These are phyloP conservation scores for Diarsia brunnea DNA, from an alignment of 2,888 invertebrate species.

Conservation along the genomic window DNA sequence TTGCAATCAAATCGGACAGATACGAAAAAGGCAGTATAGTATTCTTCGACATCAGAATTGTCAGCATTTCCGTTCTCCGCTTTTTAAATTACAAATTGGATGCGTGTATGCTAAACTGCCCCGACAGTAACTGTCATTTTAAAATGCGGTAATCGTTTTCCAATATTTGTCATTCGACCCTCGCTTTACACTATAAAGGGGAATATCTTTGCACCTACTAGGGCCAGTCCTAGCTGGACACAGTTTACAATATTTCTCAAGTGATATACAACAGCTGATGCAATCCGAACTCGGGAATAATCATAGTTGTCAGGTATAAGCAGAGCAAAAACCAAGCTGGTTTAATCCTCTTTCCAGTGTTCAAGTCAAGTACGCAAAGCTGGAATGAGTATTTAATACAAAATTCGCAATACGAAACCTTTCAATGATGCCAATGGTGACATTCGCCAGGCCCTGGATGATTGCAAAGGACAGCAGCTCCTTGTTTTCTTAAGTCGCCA, in stretches of 20 bases:
- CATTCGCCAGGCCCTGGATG: neutral
- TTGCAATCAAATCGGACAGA: conserved; percentile 21
- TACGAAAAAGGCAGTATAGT: conserved; percentile 9
- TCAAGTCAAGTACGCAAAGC: neutral
- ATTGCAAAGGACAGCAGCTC: neutral
- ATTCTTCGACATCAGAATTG: conserved; percentile 13
- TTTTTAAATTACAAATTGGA: conserved; percentile 25
- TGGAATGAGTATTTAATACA: neutral
- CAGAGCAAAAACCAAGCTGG: neutral
- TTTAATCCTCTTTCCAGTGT: neutral
- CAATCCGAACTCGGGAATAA: neutral
- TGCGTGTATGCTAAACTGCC: conserved; percentile 13
- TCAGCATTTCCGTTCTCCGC: conserved; percentile 42
- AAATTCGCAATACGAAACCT: neutral
- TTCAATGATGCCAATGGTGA: neutral
- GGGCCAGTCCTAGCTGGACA: neutral
- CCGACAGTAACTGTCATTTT: conserved; percentile 14
- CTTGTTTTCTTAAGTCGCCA: neutral
- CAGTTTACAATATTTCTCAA: neutral
- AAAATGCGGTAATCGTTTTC: conserved; percentile 44
- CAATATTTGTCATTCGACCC: conserved; percentile 18
- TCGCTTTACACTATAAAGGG: neutral
- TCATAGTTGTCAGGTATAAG: neutral
- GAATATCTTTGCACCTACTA: neutral
- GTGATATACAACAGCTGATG: neutral